Percentiles rank a stretch among this genome's conserved stretches.
Evolutionary conservation across 2,888 invertebrate species (phyloP).

Genomic region (Linnaemya tessellans): DNA sequence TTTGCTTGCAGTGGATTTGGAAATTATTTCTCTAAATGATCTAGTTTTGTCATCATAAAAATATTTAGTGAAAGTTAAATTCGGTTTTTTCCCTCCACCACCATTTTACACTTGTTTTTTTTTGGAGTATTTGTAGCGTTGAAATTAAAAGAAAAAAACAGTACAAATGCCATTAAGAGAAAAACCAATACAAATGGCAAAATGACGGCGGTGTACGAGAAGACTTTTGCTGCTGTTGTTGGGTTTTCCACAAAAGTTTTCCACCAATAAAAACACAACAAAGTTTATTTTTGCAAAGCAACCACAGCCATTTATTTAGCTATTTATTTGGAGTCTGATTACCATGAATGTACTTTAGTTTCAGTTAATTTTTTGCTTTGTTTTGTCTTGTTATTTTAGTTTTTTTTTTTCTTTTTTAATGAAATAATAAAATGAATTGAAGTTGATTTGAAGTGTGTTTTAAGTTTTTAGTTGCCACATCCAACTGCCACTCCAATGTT

Average conservation of each 20-base stretch:
- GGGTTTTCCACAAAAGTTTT: conserved; percentile 45
- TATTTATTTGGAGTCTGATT: conserved; percentile 55
- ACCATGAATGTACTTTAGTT: conserved; percentile 62
- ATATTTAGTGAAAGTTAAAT: conserved; percentile 64
- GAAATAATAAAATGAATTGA: conserved; percentile 52
- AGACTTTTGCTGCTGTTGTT: conserved; percentile 2
- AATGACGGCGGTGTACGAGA: conserved; percentile 19
- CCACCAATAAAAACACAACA: conserved; percentile 65
- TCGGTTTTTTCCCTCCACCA: background rate
- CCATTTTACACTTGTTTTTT: conserved; percentile 52
- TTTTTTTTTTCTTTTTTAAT: conserved; percentile 30
- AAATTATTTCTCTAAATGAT: conserved; percentile 57
- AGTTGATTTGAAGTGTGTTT: conserved; percentile 63
- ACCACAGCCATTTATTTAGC: conserved; percentile 40
- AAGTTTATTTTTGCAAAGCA: conserved; percentile 34
- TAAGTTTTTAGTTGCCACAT: conserved; percentile 60
- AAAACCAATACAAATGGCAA: conserved; percentile 46
- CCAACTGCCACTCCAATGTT: conserved; percentile 44
- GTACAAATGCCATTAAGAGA: conserved; percentile 33
- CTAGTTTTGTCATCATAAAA: conserved; percentile 69
- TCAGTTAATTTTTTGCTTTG: conserved; percentile 12
- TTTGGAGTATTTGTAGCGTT: background rate
- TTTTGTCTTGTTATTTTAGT: conserved; percentile 9
- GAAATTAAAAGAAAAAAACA: background rate
- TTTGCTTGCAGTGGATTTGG: conserved; percentile 7